A percentile compares a stretch with the other conserved stretches of the same genome.
Evolutionary conservation across 2,797 vertebrate genomes (phyloP).

Genomic region (Ispidina lecontei): DNA sequence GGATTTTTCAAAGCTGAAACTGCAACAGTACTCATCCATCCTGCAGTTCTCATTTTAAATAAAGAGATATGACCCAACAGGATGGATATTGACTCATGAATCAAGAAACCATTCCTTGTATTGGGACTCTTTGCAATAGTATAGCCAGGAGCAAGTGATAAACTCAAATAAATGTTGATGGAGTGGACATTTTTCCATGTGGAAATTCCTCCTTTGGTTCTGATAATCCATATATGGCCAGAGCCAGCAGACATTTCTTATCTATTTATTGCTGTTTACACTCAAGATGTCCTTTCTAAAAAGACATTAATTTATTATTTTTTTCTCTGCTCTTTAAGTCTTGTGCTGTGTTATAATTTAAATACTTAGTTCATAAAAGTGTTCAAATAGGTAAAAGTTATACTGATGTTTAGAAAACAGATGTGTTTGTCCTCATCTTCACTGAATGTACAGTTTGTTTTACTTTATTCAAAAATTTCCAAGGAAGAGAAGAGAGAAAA

Average conservation of each 20-base stretch:
- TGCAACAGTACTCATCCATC: neutral
- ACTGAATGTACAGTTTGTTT: neutral
- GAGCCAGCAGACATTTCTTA: too few relatives aligned
- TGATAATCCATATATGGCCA: too few relatives aligned
- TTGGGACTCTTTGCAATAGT: neutral
- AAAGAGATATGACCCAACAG: neutral
- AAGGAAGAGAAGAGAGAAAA: neutral
- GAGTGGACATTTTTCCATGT: too few relatives aligned
- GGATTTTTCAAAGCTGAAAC: neutral
- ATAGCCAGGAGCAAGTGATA: neutral
- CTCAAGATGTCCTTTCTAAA: too few relatives aligned
- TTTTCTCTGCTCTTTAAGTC: too few relatives aligned
- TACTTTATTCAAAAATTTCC: neutral
- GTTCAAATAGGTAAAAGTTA: too few relatives aligned
- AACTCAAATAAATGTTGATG: too few relatives aligned
- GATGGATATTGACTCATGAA: neutral
- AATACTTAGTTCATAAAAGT: too few relatives aligned
- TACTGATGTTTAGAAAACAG: neutral
- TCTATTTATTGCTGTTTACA: too few relatives aligned
- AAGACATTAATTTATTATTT: too few relatives aligned
- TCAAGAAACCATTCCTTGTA: neutral
- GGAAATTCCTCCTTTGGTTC: too few relatives aligned
- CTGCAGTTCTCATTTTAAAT: neutral
- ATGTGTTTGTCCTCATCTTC: neutral
- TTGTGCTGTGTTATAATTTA: too few relatives aligned